Evolutionary conservation across 35 echinoderm and acorn worm species (phyloP).

Genomic region (Hemicentrotus pulcherrimus): DNA sequence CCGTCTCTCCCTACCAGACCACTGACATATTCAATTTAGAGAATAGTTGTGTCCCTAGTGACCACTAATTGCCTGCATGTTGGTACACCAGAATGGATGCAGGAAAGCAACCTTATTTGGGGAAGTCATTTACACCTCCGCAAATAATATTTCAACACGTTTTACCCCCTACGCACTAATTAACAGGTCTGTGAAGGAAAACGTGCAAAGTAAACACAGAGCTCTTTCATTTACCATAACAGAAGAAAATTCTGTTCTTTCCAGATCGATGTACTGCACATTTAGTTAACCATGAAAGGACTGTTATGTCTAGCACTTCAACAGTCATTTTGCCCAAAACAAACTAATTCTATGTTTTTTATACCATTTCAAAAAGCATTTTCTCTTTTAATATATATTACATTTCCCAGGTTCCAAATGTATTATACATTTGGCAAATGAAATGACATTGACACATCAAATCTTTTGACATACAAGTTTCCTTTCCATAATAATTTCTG

Average conservation of each 20-base stretch:
- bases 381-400: no score
- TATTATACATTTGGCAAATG: no score
- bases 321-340: background rate
- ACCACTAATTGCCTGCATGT: background rate
- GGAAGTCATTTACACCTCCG: slow-evolving; percentile 9
- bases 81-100: background rate
- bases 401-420: no score
- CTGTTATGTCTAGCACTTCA: background rate
- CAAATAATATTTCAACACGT: background rate
- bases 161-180: background rate
- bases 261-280: background rate
- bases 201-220: background rate
- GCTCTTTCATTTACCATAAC: background rate
- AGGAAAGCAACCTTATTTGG: background rate
- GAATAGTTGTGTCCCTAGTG: background rate
- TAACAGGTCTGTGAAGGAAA: background rate
- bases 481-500: no score
- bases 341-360: background rate
- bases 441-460: no score
- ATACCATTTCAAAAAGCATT: no score
- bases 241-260: background rate
- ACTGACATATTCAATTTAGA: background rate
- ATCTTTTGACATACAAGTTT: no score
- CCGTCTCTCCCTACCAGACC: background rate
- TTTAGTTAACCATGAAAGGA: background rate